Evolutionary conservation across 2,797 vertebrate genomes (phyloP).

Genomic region (Smutsia gigantea): DNA sequence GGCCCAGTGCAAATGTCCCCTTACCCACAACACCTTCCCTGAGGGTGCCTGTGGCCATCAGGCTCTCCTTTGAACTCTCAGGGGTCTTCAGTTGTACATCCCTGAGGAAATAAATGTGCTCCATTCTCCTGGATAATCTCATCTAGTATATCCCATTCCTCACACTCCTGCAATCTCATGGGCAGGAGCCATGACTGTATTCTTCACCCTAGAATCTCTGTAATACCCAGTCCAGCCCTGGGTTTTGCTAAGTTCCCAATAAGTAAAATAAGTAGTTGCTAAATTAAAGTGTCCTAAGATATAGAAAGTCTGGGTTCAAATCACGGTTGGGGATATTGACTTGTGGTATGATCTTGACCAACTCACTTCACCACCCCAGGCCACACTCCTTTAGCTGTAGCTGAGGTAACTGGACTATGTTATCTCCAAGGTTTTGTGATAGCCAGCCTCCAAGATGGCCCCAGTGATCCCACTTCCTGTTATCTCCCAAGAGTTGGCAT

Average conservation of each 20-base stretch:
- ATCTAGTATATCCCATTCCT: background rate
- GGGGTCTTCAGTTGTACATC: background rate
- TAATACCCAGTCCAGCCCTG: background rate
- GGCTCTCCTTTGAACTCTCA: background rate
- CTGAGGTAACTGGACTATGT: background rate
- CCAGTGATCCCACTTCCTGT: background rate
- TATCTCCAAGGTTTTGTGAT: background rate
- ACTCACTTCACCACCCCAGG: too few species aligned
- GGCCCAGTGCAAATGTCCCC: background rate
- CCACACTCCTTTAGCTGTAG: background rate
- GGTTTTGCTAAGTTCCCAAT: background rate
- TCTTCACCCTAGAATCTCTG: background rate
- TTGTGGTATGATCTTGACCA: background rate
- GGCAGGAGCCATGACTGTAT: background rate
- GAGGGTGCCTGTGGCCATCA: background rate
- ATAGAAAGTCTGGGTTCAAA: background rate
- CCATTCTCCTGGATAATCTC: background rate
- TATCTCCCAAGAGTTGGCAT: accelerated
- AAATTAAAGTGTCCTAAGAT: background rate
- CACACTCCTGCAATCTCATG: background rate
- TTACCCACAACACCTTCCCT: background rate
- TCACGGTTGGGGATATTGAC: background rate
- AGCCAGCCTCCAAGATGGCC: background rate
- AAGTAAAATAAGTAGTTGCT: background rate
- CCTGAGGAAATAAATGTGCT: background rate